Evolutionary conservation across 2,797 vertebrate genomes (phyloP).

Genomic region (Iguana delicatissima): DNA sequence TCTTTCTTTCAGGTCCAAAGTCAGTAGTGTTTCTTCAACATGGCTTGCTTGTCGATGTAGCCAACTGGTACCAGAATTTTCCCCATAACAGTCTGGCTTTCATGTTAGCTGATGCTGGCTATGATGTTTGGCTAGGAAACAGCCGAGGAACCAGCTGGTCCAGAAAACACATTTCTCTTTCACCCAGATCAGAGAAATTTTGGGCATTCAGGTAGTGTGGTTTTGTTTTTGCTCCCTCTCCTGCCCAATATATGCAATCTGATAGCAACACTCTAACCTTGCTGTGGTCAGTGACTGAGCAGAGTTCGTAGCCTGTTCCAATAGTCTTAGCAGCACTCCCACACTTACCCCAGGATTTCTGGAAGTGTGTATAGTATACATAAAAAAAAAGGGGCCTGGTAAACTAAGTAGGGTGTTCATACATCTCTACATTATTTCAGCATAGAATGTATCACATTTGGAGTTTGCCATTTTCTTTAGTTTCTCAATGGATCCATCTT

Average conservation of each 20-base stretch:
- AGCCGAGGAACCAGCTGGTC: conserved; percentile 74
- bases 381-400: no score
- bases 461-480: not conserved
- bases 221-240: not conserved
- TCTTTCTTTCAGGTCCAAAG: conserved; percentile 52
- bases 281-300: no score
- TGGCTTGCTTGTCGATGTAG: conserved; percentile 70
- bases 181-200: conserved; percentile 52
- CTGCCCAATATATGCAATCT: not conserved
- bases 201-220: conserved; percentile 78
- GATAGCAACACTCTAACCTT: not conserved
- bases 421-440: not conserved
- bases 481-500: not conserved
- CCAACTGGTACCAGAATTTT: conserved; percentile 73
- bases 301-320: no score
- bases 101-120: conserved; percentile 72
- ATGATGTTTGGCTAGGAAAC: conserved; percentile 76
- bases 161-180: conserved; percentile 58
- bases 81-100: conserved; percentile 72
- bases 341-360: not conserved
- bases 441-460: not conserved
- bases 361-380: no score
- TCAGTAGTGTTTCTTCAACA: conserved; percentile 74
- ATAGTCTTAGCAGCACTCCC: not conserved
- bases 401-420: no score